Evolutionary conservation across 1,140 invertebrate species (phyloP).

Genomic region (Drosophila subobscura): DNA sequence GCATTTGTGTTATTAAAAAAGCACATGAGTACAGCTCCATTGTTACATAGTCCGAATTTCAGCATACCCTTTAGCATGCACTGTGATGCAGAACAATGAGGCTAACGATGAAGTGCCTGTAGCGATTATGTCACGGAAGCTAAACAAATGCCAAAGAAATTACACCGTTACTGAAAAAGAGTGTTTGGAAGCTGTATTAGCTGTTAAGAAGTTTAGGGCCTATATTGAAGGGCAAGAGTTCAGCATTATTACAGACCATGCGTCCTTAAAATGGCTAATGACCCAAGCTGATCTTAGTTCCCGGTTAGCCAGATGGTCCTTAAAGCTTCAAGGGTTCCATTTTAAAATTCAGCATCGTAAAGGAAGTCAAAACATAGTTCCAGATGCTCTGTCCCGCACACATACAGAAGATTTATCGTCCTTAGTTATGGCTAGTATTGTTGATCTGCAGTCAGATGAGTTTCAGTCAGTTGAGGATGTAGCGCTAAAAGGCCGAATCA

Average conservation of each 20-base stretch:
- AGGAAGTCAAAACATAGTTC: slow-evolving; percentile 6
- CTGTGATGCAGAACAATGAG: slow-evolving; percentile 17
- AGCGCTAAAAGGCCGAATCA: too few species aligned
- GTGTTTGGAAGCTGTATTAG: too few species aligned
- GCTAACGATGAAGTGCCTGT: background rate
- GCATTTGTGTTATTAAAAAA: background rate
- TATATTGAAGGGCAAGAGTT: slow-evolving; percentile 19
- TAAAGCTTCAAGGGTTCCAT: background rate
- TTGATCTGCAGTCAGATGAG: slow-evolving; percentile 1
- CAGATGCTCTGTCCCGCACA: slow-evolving; percentile 6
- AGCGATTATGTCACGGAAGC: slow-evolving; percentile 1
- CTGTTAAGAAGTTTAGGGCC: slow-evolving; percentile 8
- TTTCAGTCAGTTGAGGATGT: too few species aligned
- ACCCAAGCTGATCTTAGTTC: slow-evolving; percentile 8
- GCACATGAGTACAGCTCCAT: background rate
- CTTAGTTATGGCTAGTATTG: background rate
- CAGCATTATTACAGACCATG: slow-evolving; percentile 2
- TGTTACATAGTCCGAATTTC: slow-evolving; percentile 1
- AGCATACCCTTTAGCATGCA: background rate
- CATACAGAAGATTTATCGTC: slow-evolving; percentile 11
- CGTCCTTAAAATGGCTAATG: slow-evolving; percentile 4
- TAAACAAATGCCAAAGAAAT: too few species aligned
- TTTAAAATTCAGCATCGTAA: slow-evolving; percentile 6
- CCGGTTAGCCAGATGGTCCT: slow-evolving; percentile 4
- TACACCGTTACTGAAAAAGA: too few species aligned